These are phyloP conservation scores for Sceliomorpha sp. DNA, from an alignment of 2,888 invertebrate species.

Conservation along the genomic window DNA sequence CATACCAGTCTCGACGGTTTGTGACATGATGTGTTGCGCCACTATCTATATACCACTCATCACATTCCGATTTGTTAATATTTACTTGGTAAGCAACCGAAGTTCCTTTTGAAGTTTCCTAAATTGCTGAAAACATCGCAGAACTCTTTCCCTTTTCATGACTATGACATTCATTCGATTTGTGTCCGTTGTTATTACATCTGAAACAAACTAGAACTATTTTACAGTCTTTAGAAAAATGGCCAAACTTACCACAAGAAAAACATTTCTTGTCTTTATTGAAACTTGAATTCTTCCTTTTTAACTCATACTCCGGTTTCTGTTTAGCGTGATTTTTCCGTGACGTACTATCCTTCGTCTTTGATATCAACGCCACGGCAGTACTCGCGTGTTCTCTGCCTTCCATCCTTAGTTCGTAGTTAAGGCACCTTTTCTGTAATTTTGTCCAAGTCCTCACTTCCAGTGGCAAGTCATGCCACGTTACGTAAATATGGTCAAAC, in stretches of 20 bases:
- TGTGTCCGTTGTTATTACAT: constrained; percentile 8
- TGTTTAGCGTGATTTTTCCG: not conserved
- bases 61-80: constrained; percentile 1
- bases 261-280: constrained; percentile 5
- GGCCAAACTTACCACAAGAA: constrained; percentile 10
- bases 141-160: not conserved
- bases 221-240: constrained; percentile 8
- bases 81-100: too few species aligned
- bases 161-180: constrained; percentile 1
- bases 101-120: not conserved
- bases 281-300: not conserved
- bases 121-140: constrained; percentile 4
- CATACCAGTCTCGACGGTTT: constrained; percentile 15
- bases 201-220: constrained; percentile 10
- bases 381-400: not conserved
- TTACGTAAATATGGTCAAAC: constrained; percentile 19
- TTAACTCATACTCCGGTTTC: too few species aligned
- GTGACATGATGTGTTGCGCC: constrained; percentile 20
- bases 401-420: constrained; percentile 5
- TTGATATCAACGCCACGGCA: not conserved
- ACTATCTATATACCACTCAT: constrained; percentile 18
- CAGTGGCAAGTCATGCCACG: constrained; percentile 18
- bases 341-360: not conserved
- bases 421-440: constrained; percentile 11
- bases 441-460: constrained; percentile 8